Conservation (phyloP, 2,113 vertebrate genomes). For the Carollia perspicillata region DNA sequence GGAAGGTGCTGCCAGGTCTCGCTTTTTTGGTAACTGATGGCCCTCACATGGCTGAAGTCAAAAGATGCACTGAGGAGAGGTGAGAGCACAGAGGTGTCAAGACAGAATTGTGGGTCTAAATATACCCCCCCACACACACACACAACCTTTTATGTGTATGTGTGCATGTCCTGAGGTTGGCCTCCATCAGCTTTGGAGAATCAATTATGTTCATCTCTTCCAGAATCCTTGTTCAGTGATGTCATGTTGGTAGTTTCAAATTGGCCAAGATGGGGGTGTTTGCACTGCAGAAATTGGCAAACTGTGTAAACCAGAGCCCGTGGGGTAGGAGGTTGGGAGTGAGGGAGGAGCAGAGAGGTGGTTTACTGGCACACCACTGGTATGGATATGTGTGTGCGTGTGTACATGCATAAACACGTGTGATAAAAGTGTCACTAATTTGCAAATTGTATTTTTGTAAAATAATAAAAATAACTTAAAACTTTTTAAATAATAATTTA, state of each 20-base stretch:
- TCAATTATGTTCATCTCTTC: neutral
- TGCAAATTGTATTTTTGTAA: neutral
- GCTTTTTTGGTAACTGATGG: too few relatives aligned
- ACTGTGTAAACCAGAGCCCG: neutral
- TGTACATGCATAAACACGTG: neutral
- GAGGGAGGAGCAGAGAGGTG: neutral
- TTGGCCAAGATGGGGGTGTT: neutral
- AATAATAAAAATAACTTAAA: neutral
- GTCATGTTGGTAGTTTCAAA: neutral
- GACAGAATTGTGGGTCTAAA: neutral
- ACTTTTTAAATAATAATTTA: too few relatives aligned
- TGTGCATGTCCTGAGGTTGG: neutral
- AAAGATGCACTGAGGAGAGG: neutral
- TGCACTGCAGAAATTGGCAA: neutral
- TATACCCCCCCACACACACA: neutral
- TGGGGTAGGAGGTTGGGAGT: neutral
- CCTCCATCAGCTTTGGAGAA: neutral
- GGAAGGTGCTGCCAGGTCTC: neutral
- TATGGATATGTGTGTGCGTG: neutral
- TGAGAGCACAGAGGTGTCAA: neutral
- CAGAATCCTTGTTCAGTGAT: neutral
- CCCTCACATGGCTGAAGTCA: neutral
- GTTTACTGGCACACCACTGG: neutral
- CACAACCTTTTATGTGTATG: fast-evolving
- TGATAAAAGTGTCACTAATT: neutral